Evolutionary conservation across 2,797 vertebrate species (phyloP), one percentile per base, ranked within the genome.

Genomic region (Phrynocephalus guinanensis): DNA sequence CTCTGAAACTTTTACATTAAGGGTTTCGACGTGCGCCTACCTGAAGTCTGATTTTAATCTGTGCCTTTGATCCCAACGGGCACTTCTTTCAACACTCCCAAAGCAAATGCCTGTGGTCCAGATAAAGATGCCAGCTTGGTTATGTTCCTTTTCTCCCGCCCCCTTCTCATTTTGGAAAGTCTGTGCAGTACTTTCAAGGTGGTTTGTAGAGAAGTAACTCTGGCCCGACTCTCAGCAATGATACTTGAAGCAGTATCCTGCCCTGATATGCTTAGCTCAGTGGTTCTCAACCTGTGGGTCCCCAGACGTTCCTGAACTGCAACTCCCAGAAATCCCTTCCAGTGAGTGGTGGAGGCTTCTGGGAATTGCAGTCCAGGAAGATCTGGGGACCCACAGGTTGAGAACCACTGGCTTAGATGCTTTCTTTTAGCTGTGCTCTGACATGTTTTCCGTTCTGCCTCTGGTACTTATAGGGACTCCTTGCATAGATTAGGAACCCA

Each of bases 81-180:
- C 33, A 16, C 26, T 33, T 79, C 2, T 82, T 78, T 91, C 80
- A 79, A 77, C 22, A 66, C 3, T 3, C 13, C 38, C 91, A 91
- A 87, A 84, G 87, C 77, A 87, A 91, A 88, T 82, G 70, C 75
- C 92, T 87, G 75, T 91, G 0, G 81, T 91, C 71, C 82, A 86
- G 4, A 66, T 86, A 87, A 86, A 88, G 89, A 91, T 83, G 76
- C 48, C 72, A 87, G 86, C 10, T 77, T 70, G 30, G 30, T 52
- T 75, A 63, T 91, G 0, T 0, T 80, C 30, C 0, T 63, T 88
- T 78, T 88, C 89, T 87, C 52, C 73, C n/a, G 60, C 33, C 76
- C 60, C 56, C 63, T 73, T 67, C 73, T 4, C 44, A 33, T 93
- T 89, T 76, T 84, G 73, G 90, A 88, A 10, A 80, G 84, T 44